Evolutionary conservation across 92 coral and sea anemone genomes (phyloP).

Genomic region (Metridium senile): DNA sequence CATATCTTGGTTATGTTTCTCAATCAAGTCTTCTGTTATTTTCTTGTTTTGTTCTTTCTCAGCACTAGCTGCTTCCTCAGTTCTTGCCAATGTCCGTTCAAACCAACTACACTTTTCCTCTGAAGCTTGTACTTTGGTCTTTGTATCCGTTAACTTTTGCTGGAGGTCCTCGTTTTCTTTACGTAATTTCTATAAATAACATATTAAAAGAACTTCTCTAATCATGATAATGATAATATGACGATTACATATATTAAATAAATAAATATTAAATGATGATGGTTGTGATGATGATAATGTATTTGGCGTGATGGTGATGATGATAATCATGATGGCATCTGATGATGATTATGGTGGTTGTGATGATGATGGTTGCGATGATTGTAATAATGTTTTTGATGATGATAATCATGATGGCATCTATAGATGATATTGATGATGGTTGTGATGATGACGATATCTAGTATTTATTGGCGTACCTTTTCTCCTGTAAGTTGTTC

Average conservation of each 20-base stretch:
- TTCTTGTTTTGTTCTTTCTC: conserved; percentile 74
- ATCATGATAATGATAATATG: not conserved
- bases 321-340: not conserved
- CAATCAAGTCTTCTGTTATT: conserved; percentile 51
- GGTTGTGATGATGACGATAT: too few relatives aligned
- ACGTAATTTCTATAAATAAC: conserved; percentile 74
- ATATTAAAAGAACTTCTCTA: not conserved
- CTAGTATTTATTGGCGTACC: too few relatives aligned
- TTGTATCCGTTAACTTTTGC: conserved; percentile 69
- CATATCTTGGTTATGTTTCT: conserved; percentile 66
- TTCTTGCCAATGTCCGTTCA: conserved; percentile 87
- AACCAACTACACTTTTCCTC: conserved; percentile 97
- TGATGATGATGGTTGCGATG: not conserved
- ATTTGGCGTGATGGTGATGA: not conserved
- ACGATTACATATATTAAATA: not conserved
- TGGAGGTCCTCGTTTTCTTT: conserved; percentile 88
- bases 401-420: not conserved
- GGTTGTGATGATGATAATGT: not conserved
- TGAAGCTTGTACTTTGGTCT: conserved; percentile 71
- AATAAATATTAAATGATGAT: too few relatives aligned
- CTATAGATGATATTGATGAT: not conserved
- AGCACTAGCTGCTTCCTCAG: conserved; percentile 74
- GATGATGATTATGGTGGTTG: not conserved
- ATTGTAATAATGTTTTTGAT: not conserved
- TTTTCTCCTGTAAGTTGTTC: conserved; percentile 86